Evolutionary conservation across 1,140 invertebrate species (phyloP).

Genomic region (Globodera rostochiensis): DNA sequence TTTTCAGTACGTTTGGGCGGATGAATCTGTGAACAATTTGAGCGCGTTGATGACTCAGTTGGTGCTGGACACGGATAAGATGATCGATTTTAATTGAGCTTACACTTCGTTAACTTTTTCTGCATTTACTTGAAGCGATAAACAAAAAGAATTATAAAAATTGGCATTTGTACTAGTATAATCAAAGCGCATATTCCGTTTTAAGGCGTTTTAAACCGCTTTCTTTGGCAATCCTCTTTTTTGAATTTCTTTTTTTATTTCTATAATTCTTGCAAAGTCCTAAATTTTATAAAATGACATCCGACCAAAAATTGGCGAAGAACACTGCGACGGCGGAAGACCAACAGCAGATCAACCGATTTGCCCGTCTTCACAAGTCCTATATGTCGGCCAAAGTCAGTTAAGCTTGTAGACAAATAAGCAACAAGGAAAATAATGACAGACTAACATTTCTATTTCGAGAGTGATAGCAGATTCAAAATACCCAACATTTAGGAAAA

Average conservation of each 20-base stretch:
- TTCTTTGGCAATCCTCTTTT: too few species aligned
- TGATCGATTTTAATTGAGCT: background rate
- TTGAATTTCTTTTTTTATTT: too few species aligned
- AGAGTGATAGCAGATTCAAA: too few species aligned
- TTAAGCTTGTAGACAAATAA: background rate
- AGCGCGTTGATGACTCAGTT: slow-evolving; percentile 17
- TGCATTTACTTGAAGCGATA: too few species aligned
- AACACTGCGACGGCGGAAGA: slow-evolving; percentile 43
- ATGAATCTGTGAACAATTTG: slow-evolving; percentile 16
- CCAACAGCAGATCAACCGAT: slow-evolving; percentile 43
- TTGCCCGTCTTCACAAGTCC: slow-evolving; percentile 43
- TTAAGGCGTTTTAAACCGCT: too few species aligned
- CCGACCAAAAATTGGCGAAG: slow-evolving; percentile 12
- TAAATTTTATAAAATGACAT: background rate
- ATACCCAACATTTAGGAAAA: too few species aligned
- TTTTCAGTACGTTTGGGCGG: background rate
- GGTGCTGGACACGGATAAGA: slow-evolving; percentile 6
- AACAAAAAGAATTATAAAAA: too few species aligned
- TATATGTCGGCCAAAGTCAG: slow-evolving; percentile 37
- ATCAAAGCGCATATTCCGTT: too few species aligned
- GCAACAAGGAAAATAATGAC: background rate
- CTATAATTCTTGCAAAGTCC: too few species aligned
- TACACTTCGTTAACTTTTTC: too few species aligned
- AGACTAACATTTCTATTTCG: background rate
- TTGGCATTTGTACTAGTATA: too few species aligned